Evolutionary conservation across 2,888 invertebrate species (phyloP), one percentile per base, ranked within the genome.

Genomic region (Netelia melanura): DNA sequence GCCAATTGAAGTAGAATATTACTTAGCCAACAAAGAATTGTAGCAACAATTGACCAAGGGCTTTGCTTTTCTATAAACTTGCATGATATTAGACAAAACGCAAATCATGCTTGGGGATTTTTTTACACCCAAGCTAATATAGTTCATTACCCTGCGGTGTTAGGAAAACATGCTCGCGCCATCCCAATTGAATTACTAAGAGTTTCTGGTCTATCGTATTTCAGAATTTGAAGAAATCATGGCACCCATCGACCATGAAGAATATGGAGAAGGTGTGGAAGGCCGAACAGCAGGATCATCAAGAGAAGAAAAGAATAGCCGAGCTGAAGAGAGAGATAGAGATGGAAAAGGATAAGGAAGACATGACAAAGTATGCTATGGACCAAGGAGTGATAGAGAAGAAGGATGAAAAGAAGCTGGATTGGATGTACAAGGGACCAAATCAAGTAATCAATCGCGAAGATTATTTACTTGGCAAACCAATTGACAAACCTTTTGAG

Each of bases 391-490:
- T 94, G 21, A 93, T 94, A 89, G 94, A 93, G 0, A 92, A 92
- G 17, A 94, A 91, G 65, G 94, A 94, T 76, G 95, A 96, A 77
- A 95, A 95, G 81, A 96, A 97, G 86, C 93, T 98, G 74, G 97
- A 97, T 92, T 98, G 98, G 98, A 98, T 98, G 98, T 98, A 98
- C 92, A 97, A 98, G 95, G 95, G 95, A 3, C 94, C 95, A 8
- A 94, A 94, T 81, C 94, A 94, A 25, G 94, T 95, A 88, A 95
- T 96, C 0, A 97, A 98, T 89, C 95, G 97, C 43, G 98, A 99
- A 92, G 98, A 98, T 86, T 99, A 98, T 94, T 94, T 99, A 30
- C 94, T 98, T 54, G 98, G 98, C 0, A 96, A 97, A 90, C 94
- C 96, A 64, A 96, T 98, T 80, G 98, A 98, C 90, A 97, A 97